These are phyloP conservation scores for Lymantria dispar DNA, from an alignment of 2,888 invertebrate species.

Conservation along the genomic window DNA sequence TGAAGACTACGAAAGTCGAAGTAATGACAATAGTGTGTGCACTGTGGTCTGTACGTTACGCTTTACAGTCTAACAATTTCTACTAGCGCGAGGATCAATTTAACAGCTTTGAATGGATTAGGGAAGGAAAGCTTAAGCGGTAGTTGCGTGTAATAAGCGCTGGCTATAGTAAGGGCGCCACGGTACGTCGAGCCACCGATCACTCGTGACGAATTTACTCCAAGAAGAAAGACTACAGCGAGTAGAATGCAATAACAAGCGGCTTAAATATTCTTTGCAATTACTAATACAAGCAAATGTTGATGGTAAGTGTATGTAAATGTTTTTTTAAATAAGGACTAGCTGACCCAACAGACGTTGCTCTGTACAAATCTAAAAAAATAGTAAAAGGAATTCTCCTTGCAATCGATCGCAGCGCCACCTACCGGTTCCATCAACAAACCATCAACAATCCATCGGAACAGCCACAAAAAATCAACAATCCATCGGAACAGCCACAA, in stretches of 20 bases:
- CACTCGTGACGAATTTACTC: slow-evolving; percentile 42
- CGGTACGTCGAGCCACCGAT: slow-evolving; percentile 49
- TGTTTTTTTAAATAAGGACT: too few relatives aligned
- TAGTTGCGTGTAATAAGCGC: slow-evolving; percentile 34
- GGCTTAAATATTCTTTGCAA: too few relatives aligned
- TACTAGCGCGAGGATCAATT: slow-evolving; percentile 29
- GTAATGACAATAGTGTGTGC: not conserved
- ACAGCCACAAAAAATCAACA: too few relatives aligned
- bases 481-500: too few relatives aligned
- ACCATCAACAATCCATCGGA: too few relatives aligned
- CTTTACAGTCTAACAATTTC: not conserved
- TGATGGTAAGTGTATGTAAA: too few relatives aligned
- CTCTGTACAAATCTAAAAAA: too few relatives aligned
- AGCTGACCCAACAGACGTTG: too few relatives aligned
- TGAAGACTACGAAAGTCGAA: not conserved
- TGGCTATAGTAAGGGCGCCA: slow-evolving; percentile 51
- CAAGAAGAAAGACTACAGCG: slow-evolving; percentile 2
- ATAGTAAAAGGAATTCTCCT: too few relatives aligned
- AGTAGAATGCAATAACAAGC: not conserved
- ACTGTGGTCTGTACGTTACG: not conserved
- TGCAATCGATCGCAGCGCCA: too few relatives aligned
- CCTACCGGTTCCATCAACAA: too few relatives aligned
- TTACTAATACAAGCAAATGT: too few relatives aligned
- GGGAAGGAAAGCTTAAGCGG: slow-evolving; percentile 32
- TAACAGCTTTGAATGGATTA: slow-evolving; percentile 44